A percentile compares a stretch with the other conserved stretches of the same genome.
Conservation (phyloP, 2,888 invertebrate species). For the Melieria picta region DNA sequence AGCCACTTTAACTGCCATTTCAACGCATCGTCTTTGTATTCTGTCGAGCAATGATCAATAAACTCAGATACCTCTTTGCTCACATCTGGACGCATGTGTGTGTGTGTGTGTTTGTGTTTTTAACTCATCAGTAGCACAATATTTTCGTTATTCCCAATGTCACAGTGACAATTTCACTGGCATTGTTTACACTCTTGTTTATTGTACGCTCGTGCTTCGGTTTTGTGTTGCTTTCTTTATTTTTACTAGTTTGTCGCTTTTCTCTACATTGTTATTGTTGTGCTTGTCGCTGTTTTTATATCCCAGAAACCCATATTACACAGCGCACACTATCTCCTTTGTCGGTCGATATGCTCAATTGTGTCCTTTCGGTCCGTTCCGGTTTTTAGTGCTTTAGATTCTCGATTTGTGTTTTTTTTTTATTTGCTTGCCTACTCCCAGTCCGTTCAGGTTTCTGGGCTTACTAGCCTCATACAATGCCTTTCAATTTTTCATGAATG, state of each 20-base stretch:
- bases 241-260: neutral
- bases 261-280: constrained; percentile 3
- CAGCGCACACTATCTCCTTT: neutral
- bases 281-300: constrained; percentile 13
- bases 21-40: no score
- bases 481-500: constrained; percentile 11
- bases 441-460: no score
- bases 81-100: no score
- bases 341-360: constrained; percentile 18
- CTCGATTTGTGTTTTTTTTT: neutral
- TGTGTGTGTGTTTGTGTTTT: no score
- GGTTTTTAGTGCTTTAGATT: neutral
- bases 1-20: no score
- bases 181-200: constrained; percentile 3
- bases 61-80: no score
- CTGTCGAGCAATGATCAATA: no score
- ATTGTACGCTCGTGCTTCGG: no score
- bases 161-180: constrained; percentile 8
- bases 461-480: neutral
- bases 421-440: neutral
- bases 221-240: neutral
- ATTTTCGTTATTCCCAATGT: constrained; percentile 3
- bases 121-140: constrained; percentile 5
- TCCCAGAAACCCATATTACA: constrained; percentile 17
- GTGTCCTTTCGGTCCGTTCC: constrained; percentile 20